Evolutionary conservation across 2,797 vertebrate species (phyloP).

Genomic region (Monodelphis domestica): DNA sequence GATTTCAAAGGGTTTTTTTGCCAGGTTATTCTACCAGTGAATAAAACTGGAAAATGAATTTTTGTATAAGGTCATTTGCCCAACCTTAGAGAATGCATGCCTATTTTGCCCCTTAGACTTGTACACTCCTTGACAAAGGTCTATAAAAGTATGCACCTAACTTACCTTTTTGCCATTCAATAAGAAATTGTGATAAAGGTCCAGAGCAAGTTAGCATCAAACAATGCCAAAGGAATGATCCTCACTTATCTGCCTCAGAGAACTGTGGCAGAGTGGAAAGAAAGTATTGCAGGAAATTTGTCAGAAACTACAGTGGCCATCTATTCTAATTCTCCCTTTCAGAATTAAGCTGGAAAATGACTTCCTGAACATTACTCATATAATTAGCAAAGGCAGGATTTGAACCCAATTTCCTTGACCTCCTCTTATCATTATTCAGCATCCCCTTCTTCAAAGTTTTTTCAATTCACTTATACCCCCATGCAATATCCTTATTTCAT

Average conservation of each 20-base stretch:
- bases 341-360: not conserved
- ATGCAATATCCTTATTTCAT: not conserved
- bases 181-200: not conserved
- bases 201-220: not conserved
- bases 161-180: not conserved
- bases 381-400: not conserved
- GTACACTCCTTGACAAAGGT: not conserved
- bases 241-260: not conserved
- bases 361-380: not conserved
- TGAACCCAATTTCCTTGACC: not conserved
- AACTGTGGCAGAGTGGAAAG: not conserved
- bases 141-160: not conserved
- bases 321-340: not conserved
- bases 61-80: not conserved
- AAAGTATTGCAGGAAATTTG: not conserved
- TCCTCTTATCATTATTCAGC: not conserved
- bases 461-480: not conserved
- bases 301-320: not conserved
- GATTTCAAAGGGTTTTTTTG: not conserved
- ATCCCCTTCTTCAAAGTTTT: not conserved
- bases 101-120: not conserved
- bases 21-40: not conserved
- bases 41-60: not conserved
- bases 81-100: not conserved
- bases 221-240: not conserved